phyloP scores from a whole-genome alignment of 2,797 vertebrate genomes.

The Catostomus latipinnis region DNA sequence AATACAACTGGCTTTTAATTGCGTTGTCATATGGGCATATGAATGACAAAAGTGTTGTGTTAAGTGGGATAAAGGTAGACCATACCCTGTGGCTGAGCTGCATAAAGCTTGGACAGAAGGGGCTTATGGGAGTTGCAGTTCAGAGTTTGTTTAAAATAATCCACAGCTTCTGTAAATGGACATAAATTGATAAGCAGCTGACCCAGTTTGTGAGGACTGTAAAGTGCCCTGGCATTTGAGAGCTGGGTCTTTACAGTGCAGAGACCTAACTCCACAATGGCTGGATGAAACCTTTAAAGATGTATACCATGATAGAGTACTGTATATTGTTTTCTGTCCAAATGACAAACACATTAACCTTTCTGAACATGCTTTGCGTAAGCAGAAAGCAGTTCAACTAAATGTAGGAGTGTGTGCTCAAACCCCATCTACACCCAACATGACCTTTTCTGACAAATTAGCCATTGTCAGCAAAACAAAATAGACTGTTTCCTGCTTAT shows the following conservation, averaged over 20 bases:
- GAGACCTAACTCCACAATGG: slow-evolving; percentile 22
- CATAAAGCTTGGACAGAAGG: slow-evolving; percentile 58
- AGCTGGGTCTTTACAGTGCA: neutral
- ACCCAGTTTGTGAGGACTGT: slow-evolving; percentile 53
- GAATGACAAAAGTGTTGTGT: neutral
- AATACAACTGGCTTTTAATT: neutral
- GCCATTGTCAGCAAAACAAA: slow-evolving; percentile 55
- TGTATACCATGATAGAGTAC: too few species aligned
- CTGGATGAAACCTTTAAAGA: too few species aligned
- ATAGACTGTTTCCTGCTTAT: slow-evolving; percentile 16
- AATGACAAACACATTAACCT: slow-evolving; percentile 31
- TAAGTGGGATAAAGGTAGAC: slow-evolving; percentile 37
- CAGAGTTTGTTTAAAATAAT: slow-evolving; percentile 65
- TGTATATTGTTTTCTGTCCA: too few species aligned
- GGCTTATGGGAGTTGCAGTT: slow-evolving; percentile 59
- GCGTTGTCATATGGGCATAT: neutral
- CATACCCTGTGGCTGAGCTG: slow-evolving; percentile 36
- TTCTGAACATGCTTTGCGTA: slow-evolving; percentile 15
- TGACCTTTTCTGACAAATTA: slow-evolving; percentile 42
- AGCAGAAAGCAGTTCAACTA: slow-evolving; percentile 5
- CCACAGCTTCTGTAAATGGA: slow-evolving; percentile 60
- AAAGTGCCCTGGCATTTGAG: slow-evolving; percentile 33
- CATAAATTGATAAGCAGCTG: slow-evolving; percentile 54
- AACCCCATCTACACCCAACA: slow-evolving; percentile 20
- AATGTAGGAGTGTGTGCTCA: slow-evolving; percentile 12